Conservation (phyloP, 2,113 vertebrate genomes). For the Gymnocephalus cernua region DNA sequence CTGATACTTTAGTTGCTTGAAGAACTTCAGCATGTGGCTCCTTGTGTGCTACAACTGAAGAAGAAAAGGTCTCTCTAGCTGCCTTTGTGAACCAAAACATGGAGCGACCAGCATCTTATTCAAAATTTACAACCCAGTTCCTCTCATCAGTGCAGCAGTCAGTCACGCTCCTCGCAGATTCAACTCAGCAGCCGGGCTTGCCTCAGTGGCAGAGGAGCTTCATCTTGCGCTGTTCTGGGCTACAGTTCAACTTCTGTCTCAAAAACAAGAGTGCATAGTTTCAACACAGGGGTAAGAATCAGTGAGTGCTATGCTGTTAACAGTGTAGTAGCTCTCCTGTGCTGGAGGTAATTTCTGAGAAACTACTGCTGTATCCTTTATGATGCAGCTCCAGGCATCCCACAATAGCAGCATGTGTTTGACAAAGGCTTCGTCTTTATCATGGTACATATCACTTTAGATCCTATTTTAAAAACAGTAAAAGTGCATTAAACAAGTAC, state of each 20-base stretch:
- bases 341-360: conserved; percentile 25
- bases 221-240: conserved; percentile 30
- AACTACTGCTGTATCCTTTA: conserved; percentile 6
- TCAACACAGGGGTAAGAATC: conserved; percentile 6
- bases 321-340: conserved; percentile 5
- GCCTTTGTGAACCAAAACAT: conserved; percentile 24
- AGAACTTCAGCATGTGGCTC: conserved; percentile 13
- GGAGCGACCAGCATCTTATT: conserved; percentile 13
- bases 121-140: conserved; percentile 31
- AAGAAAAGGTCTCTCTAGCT: conserved; percentile 3
- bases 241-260: conserved; percentile 37
- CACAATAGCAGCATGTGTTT: not conserved
- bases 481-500: not conserved
- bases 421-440: not conserved
- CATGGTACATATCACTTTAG: not conserved
- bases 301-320: conserved; percentile 23
- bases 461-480: not conserved
- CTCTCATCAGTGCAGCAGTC: conserved; percentile 42
- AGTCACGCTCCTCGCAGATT: not conserved
- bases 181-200: conserved; percentile 19
- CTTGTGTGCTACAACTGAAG: conserved; percentile 5
- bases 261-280: conserved; percentile 26
- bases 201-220: conserved; percentile 34
- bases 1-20: not conserved
- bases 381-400: conserved; percentile 28